These are phyloP conservation scores for Xanthorhoe designata DNA, from an alignment of 2,888 invertebrate genomes.

Conservation along the genomic window DNA sequence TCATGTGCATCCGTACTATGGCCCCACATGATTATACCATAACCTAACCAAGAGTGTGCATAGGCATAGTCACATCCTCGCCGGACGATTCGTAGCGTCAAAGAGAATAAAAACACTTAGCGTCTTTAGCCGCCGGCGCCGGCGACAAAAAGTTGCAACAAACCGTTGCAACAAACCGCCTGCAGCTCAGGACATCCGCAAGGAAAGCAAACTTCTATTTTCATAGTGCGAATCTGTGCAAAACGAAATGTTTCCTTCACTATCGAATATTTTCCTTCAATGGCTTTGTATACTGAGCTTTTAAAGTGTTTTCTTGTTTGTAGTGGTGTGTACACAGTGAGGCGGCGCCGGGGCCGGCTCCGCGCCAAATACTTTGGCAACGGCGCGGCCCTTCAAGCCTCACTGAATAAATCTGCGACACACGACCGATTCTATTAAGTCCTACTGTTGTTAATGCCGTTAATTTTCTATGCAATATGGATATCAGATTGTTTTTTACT, in stretches of 20 bases:
- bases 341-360: neutral
- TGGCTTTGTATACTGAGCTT: neutral
- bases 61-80: too few species aligned
- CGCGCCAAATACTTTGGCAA: neutral
- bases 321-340: neutral
- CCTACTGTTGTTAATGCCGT: neutral
- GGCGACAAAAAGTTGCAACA: neutral
- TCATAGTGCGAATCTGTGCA: neutral
- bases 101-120: neutral
- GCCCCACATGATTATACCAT: too few species aligned
- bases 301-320: slow-evolving; percentile 2
- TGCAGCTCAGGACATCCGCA: too few species aligned
- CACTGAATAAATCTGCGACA: slow-evolving; percentile 11
- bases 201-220: neutral
- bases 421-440: slow-evolving; percentile 4
- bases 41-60: too few species aligned
- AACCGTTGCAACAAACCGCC: neutral
- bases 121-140: neutral
- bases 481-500: neutral
- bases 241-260: neutral
- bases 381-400: slow-evolving; percentile 5
- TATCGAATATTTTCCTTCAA: neutral
- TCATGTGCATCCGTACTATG: too few species aligned
- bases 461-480: neutral
- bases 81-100: too few species aligned